A percentile compares a stretch with the other conserved stretches of the same genome.
Conservation (phyloP, 2,888 invertebrate species). For the Hemicrepidius hirtus region DNA sequence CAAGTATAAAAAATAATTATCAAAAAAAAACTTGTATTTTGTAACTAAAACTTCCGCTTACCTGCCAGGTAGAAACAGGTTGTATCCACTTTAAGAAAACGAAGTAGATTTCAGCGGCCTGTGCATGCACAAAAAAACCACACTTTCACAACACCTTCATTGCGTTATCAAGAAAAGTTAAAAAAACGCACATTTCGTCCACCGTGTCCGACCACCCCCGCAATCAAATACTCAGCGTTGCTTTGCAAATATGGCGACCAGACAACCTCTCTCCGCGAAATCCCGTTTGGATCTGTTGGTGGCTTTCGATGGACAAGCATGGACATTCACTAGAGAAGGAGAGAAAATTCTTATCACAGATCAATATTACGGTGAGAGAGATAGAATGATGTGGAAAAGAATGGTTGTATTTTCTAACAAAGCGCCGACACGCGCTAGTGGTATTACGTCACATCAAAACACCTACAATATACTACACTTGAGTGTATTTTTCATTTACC, state of each 20-base stretch:
- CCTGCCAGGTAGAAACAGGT: slow-evolving; percentile 50
- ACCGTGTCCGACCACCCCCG: slow-evolving; percentile 7
- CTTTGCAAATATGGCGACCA: slow-evolving; percentile 55
- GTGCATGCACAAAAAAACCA: slow-evolving; percentile 29
- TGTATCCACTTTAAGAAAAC: slow-evolving; percentile 33
- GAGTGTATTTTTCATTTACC: slow-evolving; percentile 14
- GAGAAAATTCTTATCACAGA: slow-evolving; percentile 38
- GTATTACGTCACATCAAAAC: slow-evolving; percentile 49
- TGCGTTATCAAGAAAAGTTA: background rate
- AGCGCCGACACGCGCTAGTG: slow-evolving; percentile 48
- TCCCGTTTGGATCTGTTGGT: slow-evolving; percentile 57
- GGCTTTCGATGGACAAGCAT: slow-evolving; percentile 35
- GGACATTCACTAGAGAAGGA: slow-evolving; percentile 37
- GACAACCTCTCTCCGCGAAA: slow-evolving; percentile 54
- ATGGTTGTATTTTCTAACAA: slow-evolving; percentile 45
- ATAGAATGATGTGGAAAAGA: slow-evolving; percentile 20
- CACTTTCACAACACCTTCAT: slow-evolving; percentile 30
- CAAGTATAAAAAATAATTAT: background rate
- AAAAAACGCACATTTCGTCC: slow-evolving; percentile 25
- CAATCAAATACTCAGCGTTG: slow-evolving; percentile 31
- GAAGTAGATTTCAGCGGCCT: slow-evolving; percentile 45
- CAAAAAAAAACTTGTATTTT: background rate
- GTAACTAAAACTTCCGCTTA: slow-evolving; percentile 44
- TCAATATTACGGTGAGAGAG: slow-evolving; percentile 44
- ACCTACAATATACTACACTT: slow-evolving; percentile 37